Conservation (phyloP, 2,888 invertebrate genomes). For the Chrysomela aeneicollis region DNA sequence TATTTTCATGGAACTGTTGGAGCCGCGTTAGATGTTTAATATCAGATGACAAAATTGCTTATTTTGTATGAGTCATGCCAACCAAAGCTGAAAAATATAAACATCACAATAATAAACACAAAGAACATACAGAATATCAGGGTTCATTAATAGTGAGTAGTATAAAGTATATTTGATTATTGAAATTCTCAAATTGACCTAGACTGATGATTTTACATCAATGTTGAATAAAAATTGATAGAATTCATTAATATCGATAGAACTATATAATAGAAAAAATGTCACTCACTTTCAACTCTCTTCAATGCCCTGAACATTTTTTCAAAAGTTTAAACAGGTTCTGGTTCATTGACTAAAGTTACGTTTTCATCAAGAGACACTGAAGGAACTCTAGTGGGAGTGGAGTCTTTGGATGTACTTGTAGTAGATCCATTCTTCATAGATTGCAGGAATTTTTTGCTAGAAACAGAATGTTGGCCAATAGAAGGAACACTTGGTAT, state of each 20-base stretch:
- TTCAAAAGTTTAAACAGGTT: not conserved
- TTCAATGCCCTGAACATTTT: not conserved
- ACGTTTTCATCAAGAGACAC: not conserved
- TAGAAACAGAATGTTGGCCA: not conserved
- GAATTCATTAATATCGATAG: not conserved
- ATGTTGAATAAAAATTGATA: not conserved
- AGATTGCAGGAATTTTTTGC: not conserved
- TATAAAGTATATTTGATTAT: slow-evolving; percentile 2
- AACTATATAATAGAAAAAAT: not conserved
- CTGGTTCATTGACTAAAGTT: not conserved
- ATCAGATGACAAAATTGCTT: not conserved
- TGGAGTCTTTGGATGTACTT: not conserved
- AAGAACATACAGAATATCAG: slow-evolving; percentile 11
- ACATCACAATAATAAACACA: not conserved
- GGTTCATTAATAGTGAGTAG: slow-evolving; percentile 19
- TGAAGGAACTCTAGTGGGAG: not conserved
- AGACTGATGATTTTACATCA: not conserved
- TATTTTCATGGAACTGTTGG: not conserved
- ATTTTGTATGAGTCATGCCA: slow-evolving; percentile 1
- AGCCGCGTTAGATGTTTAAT: slow-evolving; percentile 5
- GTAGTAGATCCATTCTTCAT: not conserved
- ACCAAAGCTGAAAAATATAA: slow-evolving; percentile 6
- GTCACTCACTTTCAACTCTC: not conserved
- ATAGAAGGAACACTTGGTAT: not conserved
- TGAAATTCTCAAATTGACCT: not conserved